These are phyloP conservation scores for Iguana delicatissima DNA, from an alignment of 2,797 vertebrate species.

Conservation along the genomic window DNA sequence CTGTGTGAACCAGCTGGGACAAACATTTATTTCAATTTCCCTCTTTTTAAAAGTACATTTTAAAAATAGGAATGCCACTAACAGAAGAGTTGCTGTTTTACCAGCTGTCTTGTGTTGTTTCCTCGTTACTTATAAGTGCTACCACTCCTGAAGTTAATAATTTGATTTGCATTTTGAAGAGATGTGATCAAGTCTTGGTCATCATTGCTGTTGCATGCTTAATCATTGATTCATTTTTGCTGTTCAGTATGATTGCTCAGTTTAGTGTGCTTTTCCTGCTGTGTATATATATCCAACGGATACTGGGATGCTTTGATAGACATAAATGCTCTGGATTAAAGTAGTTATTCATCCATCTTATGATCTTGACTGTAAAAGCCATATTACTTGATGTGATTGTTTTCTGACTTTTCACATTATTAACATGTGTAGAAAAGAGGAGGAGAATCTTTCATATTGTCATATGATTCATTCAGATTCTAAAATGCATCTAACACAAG, in stretches of 20 bases:
- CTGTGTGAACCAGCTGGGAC: neutral
- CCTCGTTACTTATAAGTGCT: neutral
- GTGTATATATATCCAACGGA: neutral
- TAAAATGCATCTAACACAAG: neutral
- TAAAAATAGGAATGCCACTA: neutral
- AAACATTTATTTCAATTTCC: neutral
- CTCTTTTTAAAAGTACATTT: neutral
- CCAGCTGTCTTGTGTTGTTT: neutral
- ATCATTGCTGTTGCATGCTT: neutral
- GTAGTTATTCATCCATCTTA: neutral
- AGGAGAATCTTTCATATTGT: neutral
- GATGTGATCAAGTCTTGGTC: neutral
- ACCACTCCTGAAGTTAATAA: neutral
- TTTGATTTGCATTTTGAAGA: neutral
- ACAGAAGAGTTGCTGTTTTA: too few species aligned
- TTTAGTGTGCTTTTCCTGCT: neutral
- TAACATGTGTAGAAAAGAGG: neutral
- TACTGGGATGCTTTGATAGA: neutral
- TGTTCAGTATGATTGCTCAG: neutral
- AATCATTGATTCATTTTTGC: neutral
- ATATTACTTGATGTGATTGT: neutral
- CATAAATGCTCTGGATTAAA: neutral
- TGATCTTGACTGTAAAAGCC: neutral
- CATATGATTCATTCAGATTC: neutral
- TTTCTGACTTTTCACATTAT: neutral